Evolutionary conservation across 2,888 invertebrate genomes (phyloP).

Genomic region (Chymomyza procnemis): DNA sequence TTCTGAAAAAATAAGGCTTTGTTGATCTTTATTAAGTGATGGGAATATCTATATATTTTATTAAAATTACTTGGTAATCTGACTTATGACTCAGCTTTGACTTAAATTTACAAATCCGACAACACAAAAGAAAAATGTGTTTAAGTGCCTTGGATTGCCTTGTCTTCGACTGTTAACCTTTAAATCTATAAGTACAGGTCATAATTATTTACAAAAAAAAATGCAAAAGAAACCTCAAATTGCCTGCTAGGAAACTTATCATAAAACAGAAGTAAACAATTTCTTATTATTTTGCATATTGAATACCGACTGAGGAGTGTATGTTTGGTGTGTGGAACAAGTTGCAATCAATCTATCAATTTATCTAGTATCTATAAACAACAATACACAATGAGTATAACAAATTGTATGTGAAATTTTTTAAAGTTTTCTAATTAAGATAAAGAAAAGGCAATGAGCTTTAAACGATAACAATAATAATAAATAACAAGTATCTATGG

Average conservation of each 20-base stretch:
- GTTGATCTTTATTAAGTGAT: no score
- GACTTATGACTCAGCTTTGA: no score
- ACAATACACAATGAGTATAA: not conserved
- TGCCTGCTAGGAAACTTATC: not conserved
- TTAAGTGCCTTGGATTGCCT: no score
- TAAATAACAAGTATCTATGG: not conserved
- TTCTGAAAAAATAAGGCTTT: no score
- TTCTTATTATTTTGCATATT: no score
- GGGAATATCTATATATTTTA: no score
- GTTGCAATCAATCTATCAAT: not conserved
- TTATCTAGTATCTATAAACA: not conserved
- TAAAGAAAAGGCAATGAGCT: constrained; percentile 10
- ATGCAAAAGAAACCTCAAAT: no score
- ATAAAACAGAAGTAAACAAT: not conserved
- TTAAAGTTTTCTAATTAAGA: constrained; percentile 7
- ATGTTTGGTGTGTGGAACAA: not conserved
- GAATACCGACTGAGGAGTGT: not conserved
- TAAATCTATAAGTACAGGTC: no score
- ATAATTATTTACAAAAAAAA: not conserved
- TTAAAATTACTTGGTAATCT: no score
- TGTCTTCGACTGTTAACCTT: no score
- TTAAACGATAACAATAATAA: not conserved
- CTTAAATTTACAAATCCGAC: no score
- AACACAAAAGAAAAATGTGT: no score
- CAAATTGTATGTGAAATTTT: not conserved